phyloP scores from a whole-genome alignment of 2,888 invertebrate species.

The Apantesis nais region DNA sequence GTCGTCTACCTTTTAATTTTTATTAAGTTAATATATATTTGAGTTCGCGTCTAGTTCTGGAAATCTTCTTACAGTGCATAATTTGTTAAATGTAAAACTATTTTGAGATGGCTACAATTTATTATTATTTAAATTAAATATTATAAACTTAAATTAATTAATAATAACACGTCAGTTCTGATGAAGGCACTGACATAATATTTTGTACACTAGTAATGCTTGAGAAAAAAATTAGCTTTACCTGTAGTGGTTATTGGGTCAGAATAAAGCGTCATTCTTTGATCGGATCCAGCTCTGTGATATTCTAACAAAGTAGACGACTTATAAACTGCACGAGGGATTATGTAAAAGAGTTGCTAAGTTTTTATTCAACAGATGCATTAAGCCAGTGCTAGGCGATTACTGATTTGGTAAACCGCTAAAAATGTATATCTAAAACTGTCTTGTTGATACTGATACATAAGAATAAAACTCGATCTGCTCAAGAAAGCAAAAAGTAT shows the following conservation, averaged over 20 bases:
- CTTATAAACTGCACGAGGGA: not conserved
- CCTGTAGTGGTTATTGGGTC: not conserved
- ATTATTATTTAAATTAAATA: not conserved
- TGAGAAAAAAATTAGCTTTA: not conserved
- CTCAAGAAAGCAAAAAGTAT: not conserved
- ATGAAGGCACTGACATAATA: not conserved
- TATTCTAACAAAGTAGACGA: not conserved
- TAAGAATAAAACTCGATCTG: not conserved
- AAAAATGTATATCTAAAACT: not conserved
- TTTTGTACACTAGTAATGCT: not conserved
- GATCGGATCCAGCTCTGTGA: not conserved
- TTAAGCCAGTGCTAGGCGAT: not conserved
- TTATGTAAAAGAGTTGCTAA: not conserved
- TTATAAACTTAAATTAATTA: not conserved
- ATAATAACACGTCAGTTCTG: not conserved
- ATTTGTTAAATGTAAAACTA: not conserved
- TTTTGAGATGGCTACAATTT: not conserved
- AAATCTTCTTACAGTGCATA: not conserved
- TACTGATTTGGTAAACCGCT: not conserved
- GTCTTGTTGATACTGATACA: no score
- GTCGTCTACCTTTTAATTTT: constrained; percentile 51
- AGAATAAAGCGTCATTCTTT: not conserved
- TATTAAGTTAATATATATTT: constrained; percentile 35
- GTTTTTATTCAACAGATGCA: not conserved
- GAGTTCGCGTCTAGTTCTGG: not conserved